Evolutionary conservation across 1,140 invertebrate species (phyloP).

Genomic region (Aphidius ervi): DNA sequence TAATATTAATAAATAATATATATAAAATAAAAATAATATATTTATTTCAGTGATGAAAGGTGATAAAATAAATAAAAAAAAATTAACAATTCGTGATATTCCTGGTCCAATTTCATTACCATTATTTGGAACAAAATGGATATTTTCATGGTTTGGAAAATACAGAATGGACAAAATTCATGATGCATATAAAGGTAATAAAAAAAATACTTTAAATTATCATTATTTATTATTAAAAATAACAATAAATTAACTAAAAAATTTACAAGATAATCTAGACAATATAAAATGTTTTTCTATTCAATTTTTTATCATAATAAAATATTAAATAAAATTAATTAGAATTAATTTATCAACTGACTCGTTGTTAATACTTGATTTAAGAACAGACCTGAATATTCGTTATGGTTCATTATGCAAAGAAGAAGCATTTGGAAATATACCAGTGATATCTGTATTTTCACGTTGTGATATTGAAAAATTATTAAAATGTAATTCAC

Average conservation of each 20-base stretch:
- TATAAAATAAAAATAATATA: background rate
- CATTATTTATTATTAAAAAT: too few relatives aligned
- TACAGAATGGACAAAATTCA: slow-evolving; percentile 74
- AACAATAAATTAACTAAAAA: too few relatives aligned
- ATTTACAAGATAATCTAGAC: too few relatives aligned
- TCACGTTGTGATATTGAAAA: slow-evolving; percentile 72
- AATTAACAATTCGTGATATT: slow-evolving; percentile 44
- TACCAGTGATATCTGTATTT: slow-evolving; percentile 72
- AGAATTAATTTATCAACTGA: slow-evolving; percentile 16
- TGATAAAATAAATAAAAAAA: slow-evolving; percentile 28
- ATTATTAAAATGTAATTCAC: slow-evolving; percentile 66
- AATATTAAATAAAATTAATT: slow-evolving; percentile 14
- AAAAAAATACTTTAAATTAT: slow-evolving; percentile 8
- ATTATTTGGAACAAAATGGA: slow-evolving; percentile 77
- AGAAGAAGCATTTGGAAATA: slow-evolving; percentile 72
- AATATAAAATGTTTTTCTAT: background rate
- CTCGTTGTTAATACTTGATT: slow-evolving; percentile 41
- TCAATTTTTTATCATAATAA: background rate
- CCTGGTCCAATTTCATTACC: slow-evolving; percentile 74
- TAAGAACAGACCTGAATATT: slow-evolving; percentile 51
- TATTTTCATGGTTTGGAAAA: slow-evolving; percentile 62
- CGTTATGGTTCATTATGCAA: slow-evolving; percentile 72
- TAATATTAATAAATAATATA: background rate
- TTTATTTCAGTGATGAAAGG: slow-evolving; percentile 18
- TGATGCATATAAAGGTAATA: slow-evolving; percentile 72